Evolutionary conservation across 2,888 invertebrate species (phyloP).

Genomic region (Diplazon laetatorius): DNA sequence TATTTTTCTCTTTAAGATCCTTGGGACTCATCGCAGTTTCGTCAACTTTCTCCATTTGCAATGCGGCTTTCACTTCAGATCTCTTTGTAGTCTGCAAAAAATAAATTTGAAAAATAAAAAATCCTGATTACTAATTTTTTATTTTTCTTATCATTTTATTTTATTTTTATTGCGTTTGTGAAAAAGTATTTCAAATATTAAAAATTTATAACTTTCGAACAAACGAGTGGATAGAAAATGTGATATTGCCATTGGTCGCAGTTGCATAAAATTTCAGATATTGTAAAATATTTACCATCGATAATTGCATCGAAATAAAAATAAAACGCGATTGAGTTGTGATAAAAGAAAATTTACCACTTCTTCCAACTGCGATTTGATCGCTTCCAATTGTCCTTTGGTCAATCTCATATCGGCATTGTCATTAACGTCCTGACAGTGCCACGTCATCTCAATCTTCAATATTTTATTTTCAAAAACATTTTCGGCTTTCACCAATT

Average conservation of each 20-base stretch:
- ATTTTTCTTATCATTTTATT: no score
- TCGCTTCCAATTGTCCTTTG: conserved; percentile 48
- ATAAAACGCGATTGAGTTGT: background rate
- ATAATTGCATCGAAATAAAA: background rate
- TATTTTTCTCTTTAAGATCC: conserved; percentile 64
- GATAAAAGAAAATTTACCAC: conserved; percentile 56
- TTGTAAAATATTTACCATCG: no score
- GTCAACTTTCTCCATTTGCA: conserved; percentile 53
- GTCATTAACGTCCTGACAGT: conserved; percentile 43
- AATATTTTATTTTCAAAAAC: conserved; percentile 65
- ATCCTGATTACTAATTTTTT: conserved; percentile 7
- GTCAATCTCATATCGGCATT: conserved; percentile 55
- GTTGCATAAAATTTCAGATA: no score
- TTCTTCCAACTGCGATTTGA: conserved; percentile 63
- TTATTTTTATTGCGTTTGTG: no score
- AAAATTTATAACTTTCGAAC: background rate
- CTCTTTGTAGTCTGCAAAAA: conserved; percentile 39
- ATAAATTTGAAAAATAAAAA: background rate
- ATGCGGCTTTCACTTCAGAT: conserved; percentile 41
- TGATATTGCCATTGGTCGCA: no score
- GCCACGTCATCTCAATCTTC: conserved; percentile 37
- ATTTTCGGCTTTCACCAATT: conserved; percentile 66
- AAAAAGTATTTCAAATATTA: background rate
- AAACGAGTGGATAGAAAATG: background rate
- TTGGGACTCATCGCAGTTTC: conserved; percentile 58